Conservation (phyloP, 2,113 vertebrate species). For the Coregonus clupeaformis region DNA sequence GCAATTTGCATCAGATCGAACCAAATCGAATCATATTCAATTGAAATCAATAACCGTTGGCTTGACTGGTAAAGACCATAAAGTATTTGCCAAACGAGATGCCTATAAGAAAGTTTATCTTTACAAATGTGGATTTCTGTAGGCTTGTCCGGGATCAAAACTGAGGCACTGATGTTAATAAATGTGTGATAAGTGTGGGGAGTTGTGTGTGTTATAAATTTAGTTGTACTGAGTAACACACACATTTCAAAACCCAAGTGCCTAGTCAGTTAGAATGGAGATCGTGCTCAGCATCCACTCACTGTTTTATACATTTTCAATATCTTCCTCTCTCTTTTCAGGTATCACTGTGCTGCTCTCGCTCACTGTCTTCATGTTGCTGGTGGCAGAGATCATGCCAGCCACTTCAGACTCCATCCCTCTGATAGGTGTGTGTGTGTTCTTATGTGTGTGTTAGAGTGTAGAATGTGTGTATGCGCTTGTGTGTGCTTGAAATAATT, state of each 20-base stretch:
- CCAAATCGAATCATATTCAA: constrained; percentile 20
- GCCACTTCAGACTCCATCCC: constrained; percentile 77
- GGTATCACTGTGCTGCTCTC: constrained; percentile 74
- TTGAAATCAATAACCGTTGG: not conserved
- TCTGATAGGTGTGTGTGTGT: constrained; percentile 63
- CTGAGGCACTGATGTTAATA: too few relatives aligned
- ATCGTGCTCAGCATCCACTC: too few relatives aligned
- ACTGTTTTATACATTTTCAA: not conserved
- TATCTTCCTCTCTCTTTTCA: constrained; percentile 20
- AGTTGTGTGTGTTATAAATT: too few relatives aligned
- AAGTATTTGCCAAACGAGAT: constrained; percentile 46
- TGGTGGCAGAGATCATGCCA: constrained; percentile 73
- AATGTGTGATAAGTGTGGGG: too few relatives aligned
- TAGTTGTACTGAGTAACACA: too few relatives aligned
- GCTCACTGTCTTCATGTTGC: constrained; percentile 73
- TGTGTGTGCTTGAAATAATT: not conserved
- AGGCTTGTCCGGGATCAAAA: too few relatives aligned
- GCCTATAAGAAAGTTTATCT: too few relatives aligned
- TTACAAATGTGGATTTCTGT: too few relatives aligned
- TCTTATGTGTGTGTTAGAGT: constrained; percentile 43
- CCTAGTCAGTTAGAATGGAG: too few relatives aligned
- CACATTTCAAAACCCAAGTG: too few relatives aligned
- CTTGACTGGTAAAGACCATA: not conserved
- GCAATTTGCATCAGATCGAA: constrained; percentile 43
- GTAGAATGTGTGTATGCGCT: too few relatives aligned